Percentiles rank a stretch among this genome's conserved stretches.
Conservation (phyloP, 2,888 invertebrate genomes). For the Anagyrus pseudococci region DNA sequence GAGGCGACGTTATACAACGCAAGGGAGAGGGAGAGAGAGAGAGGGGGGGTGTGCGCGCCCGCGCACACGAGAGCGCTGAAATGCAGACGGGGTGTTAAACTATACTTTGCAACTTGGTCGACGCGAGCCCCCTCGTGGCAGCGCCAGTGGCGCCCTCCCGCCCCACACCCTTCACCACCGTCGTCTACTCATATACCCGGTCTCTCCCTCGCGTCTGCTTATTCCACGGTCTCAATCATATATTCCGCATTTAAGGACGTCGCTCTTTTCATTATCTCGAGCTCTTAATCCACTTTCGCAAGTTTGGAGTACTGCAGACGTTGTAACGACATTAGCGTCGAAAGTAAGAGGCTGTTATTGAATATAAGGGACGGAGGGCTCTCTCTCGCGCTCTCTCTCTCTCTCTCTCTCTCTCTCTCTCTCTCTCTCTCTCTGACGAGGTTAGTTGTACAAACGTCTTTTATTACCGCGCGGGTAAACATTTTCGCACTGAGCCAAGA, state of each 20-base stretch:
- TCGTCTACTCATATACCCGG: too few relatives aligned
- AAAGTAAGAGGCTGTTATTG: not conserved
- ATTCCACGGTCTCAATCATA: constrained; percentile 2
- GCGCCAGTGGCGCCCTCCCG: not conserved
- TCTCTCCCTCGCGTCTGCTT: not conserved
- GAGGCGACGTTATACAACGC: constrained; percentile 27
- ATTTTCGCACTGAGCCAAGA: too few relatives aligned
- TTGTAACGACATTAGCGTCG: not conserved
- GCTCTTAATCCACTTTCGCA: constrained; percentile 8
- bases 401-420: too few relatives aligned
- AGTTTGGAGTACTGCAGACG: not conserved
- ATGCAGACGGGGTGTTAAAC: constrained; percentile 22
- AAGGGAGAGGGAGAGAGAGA: too few relatives aligned
- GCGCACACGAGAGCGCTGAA: not conserved
- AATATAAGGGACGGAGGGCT: not conserved
- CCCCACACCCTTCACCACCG: too few relatives aligned
- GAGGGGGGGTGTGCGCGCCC: not conserved
- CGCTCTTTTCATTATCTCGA: not conserved
- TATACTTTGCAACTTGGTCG: constrained; percentile 16
- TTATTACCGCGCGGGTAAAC: too few relatives aligned
- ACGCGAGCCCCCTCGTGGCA: constrained; percentile 2
- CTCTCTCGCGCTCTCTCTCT: too few relatives aligned
- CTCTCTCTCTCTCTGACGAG: too few relatives aligned
- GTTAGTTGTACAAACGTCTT: too few relatives aligned
- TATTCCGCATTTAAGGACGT: not conserved